These are phyloP conservation scores for Polyploca ridens DNA, from an alignment of 2,888 invertebrate genomes.

Conservation along the genomic window DNA sequence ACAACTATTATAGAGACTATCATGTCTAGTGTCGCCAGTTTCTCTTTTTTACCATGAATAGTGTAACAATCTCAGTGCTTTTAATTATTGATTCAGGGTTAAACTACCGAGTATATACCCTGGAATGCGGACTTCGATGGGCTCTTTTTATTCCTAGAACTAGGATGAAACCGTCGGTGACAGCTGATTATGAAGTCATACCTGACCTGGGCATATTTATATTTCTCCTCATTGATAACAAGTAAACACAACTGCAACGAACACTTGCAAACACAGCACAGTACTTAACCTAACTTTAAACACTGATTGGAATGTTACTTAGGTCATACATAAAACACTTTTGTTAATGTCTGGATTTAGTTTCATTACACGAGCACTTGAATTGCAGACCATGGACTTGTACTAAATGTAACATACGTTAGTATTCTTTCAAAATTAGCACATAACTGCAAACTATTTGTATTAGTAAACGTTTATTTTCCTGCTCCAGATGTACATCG, in stretches of 20 bases:
- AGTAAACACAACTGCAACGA: not conserved
- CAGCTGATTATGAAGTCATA: not conserved
- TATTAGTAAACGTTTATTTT: conserved; percentile 8
- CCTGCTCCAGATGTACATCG: not conserved
- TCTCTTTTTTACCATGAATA: no score
- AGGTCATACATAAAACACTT: not conserved
- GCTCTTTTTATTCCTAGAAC: no score
- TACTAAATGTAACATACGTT: not conserved
- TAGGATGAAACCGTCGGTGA: no score
- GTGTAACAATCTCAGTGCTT: no score
- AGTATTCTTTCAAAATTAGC: conserved; percentile 4
- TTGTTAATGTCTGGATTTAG: not conserved
- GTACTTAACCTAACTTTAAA: not conserved
- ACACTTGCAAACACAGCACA: not conserved
- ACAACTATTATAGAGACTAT: no score
- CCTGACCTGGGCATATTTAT: conserved; percentile 1
- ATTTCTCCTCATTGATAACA: not conserved
- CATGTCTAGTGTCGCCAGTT: no score
- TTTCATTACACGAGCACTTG: not conserved
- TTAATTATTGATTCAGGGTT: no score
- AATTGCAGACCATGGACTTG: not conserved
- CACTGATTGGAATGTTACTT: not conserved
- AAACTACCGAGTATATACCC: no score
- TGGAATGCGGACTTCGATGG: no score
- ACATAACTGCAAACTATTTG: conserved; percentile 12